phyloP scores from a whole-genome alignment of 2,113 vertebrate species.

The Phyllostomus hastatus region DNA sequence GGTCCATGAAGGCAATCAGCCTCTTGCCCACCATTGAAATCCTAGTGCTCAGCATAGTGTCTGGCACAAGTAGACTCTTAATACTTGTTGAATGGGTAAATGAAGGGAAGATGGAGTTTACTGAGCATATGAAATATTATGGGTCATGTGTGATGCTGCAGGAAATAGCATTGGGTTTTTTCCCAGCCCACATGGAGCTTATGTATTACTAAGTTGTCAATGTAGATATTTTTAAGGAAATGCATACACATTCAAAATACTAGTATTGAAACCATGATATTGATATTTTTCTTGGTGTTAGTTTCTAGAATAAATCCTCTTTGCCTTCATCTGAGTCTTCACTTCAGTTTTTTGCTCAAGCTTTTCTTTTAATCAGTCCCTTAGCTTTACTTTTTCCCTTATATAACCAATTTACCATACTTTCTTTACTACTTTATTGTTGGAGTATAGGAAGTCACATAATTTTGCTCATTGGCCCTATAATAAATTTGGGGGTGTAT shows the following conservation, averaged over 20 bases:
- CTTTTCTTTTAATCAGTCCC: neutral
- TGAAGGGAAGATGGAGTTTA: neutral
- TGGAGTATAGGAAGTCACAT: neutral
- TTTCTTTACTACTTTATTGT: conserved; percentile 4
- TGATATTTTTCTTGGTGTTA: neutral
- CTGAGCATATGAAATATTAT: neutral
- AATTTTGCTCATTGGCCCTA: neutral
- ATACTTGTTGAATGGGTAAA: conserved; percentile 19
- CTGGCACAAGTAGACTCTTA: neutral
- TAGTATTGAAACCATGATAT: neutral
- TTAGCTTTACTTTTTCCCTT: neutral
- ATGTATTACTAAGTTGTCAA: neutral
- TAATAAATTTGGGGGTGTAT: neutral
- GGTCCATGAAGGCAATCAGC: neutral
- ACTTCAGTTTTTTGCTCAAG: neutral
- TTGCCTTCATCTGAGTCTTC: neutral
- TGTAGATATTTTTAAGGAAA: conserved; percentile 26
- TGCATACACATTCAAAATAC: neutral
- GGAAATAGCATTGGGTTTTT: conserved; percentile 32
- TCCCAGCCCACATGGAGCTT: neutral
- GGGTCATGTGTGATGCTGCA: neutral
- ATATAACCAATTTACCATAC: neutral
- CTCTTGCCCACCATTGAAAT: neutral
- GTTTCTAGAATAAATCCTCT: neutral
- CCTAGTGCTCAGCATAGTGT: neutral